phyloP scores from a whole-genome alignment of 2,797 vertebrate species.

The Moxostoma hubbsi region DNA sequence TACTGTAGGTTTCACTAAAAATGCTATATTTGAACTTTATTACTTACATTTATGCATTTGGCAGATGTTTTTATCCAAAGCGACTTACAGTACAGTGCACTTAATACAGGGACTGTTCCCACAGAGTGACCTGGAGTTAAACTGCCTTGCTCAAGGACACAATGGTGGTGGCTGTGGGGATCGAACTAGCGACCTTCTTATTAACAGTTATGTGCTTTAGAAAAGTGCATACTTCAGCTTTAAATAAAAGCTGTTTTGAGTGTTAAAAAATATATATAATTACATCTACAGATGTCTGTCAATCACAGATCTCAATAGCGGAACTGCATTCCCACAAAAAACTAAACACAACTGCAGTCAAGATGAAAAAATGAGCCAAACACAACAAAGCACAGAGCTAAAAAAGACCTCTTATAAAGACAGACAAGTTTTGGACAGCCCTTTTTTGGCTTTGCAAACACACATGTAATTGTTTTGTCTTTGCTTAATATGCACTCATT shows the following conservation, averaged over 20 bases:
- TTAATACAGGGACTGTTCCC: no score
- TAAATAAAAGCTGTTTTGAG: background rate
- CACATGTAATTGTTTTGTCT: conserved; percentile 29
- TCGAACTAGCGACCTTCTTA: no score
- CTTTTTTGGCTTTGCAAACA: conserved; percentile 9
- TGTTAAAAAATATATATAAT: background rate
- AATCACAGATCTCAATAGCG: background rate
- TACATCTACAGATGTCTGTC: background rate
- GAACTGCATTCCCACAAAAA: background rate
- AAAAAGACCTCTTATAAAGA: background rate
- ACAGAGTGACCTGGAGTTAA: no score
- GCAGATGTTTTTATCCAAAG: no score
- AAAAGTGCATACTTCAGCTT: no score
- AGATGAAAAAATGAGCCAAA: background rate
- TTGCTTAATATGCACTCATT: conserved; percentile 11
- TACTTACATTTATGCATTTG: no score
- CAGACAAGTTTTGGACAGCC: conserved; percentile 12
- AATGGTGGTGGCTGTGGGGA: no score
- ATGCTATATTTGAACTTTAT: no score
- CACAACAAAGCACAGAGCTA: background rate
- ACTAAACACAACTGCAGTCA: background rate
- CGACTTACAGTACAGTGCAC: no score
- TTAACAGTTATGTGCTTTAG: no score
- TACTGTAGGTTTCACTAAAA: no score
- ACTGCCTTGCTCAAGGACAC: no score